These are phyloP conservation scores for Camponotus pennsylvanicus DNA, from an alignment of 1,140 invertebrate genomes.

Conservation along the genomic window DNA sequence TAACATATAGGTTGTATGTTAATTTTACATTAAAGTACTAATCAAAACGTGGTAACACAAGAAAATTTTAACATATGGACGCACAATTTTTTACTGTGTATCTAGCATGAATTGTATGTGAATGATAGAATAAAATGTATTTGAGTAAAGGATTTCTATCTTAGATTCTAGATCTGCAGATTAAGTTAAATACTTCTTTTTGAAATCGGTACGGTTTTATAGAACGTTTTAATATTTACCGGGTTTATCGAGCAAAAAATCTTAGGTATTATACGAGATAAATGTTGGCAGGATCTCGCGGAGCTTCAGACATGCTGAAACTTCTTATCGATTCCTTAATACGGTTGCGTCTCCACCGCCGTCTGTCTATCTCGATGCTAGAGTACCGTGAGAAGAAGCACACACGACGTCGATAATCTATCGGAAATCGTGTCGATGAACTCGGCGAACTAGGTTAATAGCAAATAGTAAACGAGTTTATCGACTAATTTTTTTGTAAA, in stretches of 20 bases:
- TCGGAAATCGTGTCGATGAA: constrained; percentile 36
- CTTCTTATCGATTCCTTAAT: constrained; percentile 59
- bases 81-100: too few relatives aligned
- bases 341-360: constrained; percentile 30
- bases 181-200: constrained; percentile 37
- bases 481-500: neutral
- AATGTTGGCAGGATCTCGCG: constrained; percentile 28
- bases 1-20: too few relatives aligned
- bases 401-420: constrained; percentile 53
- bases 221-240: constrained; percentile 41
- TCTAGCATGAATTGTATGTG: neutral
- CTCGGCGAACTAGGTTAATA: constrained; percentile 25
- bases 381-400: constrained; percentile 56
- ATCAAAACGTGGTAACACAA: too few relatives aligned
- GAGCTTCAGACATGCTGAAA: constrained; percentile 50
- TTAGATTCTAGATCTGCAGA: constrained; percentile 26
- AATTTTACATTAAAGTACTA: too few relatives aligned
- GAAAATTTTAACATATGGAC: too few relatives aligned
- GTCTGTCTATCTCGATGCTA: constrained; percentile 33
- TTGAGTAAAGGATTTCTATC: neutral
- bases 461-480: constrained; percentile 2
- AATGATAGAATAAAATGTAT: constrained; percentile 12
- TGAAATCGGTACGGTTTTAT: neutral
- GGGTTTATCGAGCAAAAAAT: constrained; percentile 41
- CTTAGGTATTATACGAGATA: constrained; percentile 41